Base-by-base conservation (phyloP, 2,797 vertebrate genomes). In the Sternarchorhynchus goeldii region DNA sequence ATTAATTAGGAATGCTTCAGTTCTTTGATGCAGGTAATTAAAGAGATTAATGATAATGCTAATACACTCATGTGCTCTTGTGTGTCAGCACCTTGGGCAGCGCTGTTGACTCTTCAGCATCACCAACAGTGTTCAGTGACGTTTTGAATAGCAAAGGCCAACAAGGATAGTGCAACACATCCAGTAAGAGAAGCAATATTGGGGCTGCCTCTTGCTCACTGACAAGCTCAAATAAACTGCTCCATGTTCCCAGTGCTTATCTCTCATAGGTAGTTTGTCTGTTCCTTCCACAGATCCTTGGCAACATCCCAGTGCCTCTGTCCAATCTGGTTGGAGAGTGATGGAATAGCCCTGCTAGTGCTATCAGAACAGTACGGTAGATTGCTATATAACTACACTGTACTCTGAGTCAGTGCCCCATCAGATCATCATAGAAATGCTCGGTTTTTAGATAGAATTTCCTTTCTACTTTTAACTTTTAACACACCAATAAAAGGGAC, bases 11-110 rank as follows among this genome's bases (percentile, higher is more conserved):
- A 76, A 83, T 76, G 83, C 73, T 81, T 83, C 82, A 70, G 73
- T 74, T 79, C 85, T 85, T 82, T 87, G 80, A 79, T 78, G 86
- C 80, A 86, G 86, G 81, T 89, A 87, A 89, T 91, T 91, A 90
- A 81, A 79, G 76, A 87, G 85, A 88, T 90, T 89, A 87, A 90
- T 80, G 87, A 80, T 31, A 0, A 75, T 8, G 84, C 64, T 87
- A 78, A 88, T 67, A 45, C 67, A 74, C 69, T 78, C 68, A 7
- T 83, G 67, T 67, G 16, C 56, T 72, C 16, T 53, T 17, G 67
- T 55, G 55, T 7, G n/a, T 60, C 73, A 68, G 68, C 73, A 81
- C 68, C 56, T 58, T 53, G 59, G 81, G 83, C 53, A 83, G 65
- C 0, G 0, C 12, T 4, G 2, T 39, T 29, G 0, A 14, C n/a